Evolutionary conservation across 2,888 invertebrate genomes (phyloP).

Genomic region (Caenorhabditis auriculariae): DNA sequence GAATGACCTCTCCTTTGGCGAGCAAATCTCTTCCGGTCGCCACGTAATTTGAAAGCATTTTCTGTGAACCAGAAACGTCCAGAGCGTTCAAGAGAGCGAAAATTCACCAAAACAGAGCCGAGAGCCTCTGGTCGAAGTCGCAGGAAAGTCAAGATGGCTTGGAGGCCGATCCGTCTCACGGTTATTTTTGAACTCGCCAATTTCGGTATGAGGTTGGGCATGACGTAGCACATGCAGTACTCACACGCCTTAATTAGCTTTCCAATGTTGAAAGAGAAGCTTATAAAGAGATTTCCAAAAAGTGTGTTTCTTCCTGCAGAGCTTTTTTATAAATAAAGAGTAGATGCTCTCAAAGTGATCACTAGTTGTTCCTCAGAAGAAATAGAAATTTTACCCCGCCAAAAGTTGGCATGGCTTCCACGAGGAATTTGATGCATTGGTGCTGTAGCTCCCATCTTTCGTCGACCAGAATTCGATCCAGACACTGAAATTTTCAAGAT

Average conservation of each 20-base stretch:
- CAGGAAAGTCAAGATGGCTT: constrained; percentile 65
- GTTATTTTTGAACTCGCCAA: constrained; percentile 53
- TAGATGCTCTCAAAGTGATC: too few relatives aligned
- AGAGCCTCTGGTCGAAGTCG: constrained; percentile 63
- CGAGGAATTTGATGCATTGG: constrained; percentile 64
- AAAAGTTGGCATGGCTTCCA: constrained; percentile 58
- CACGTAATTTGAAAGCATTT: constrained; percentile 45
- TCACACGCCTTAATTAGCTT: constrained; percentile 61
- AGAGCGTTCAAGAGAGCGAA: constrained; percentile 17
- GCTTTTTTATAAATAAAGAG: too few relatives aligned
- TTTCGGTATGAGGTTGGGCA: constrained; percentile 64
- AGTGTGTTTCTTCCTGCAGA: too few relatives aligned
- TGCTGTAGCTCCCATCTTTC: constrained; percentile 66
- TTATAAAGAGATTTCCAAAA: too few relatives aligned
- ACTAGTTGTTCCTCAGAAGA: too few relatives aligned
- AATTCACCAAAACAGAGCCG: constrained; percentile 64
- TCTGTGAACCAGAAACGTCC: constrained; percentile 61
- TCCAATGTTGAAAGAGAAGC: too few relatives aligned
- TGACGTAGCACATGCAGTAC: constrained; percentile 61
- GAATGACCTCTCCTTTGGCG: constrained; percentile 56
- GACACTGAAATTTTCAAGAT: constrained; percentile 43
- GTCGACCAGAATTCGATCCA: constrained; percentile 65
- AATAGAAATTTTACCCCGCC: constrained; percentile 58
- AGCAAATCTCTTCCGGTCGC: constrained; percentile 3
- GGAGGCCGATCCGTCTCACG: constrained; percentile 64